Conservation (phyloP, 2,888 invertebrate genomes). For the Amorpha juglandis region DNA sequence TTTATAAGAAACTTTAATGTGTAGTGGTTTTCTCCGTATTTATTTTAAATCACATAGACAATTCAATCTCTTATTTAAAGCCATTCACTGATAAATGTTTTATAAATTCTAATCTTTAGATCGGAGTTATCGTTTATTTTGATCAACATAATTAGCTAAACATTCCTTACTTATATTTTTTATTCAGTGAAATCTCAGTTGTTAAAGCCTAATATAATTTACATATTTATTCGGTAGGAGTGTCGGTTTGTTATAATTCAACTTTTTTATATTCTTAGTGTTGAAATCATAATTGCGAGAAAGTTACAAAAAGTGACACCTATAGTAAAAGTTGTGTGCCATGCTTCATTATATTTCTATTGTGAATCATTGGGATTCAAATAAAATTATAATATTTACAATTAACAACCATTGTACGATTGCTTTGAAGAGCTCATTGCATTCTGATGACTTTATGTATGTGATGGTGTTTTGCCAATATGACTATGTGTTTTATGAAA, state of each 20-base stretch:
- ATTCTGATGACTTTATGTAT: background rate
- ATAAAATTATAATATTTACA: slow-evolving; percentile 15
- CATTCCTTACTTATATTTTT: slow-evolving; percentile 17
- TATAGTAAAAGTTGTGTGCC: slow-evolving; percentile 19
- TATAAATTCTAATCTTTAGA: background rate
- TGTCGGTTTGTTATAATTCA: slow-evolving; percentile 14
- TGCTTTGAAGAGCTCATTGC: background rate
- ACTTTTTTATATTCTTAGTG: slow-evolving; percentile 19
- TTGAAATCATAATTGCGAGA: slow-evolving; percentile 16
- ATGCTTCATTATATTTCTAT: slow-evolving; percentile 17
- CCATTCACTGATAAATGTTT: background rate
- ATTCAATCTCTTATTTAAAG: no score
- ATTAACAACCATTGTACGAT: slow-evolving; percentile 13
- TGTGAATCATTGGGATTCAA: slow-evolving; percentile 13
- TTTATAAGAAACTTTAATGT: background rate
- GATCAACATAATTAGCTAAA: background rate
- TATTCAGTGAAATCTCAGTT: slow-evolving; percentile 15
- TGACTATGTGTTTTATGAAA: background rate
- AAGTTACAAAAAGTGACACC: slow-evolving; percentile 19
- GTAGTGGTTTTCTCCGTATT: background rate
- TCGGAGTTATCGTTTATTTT: background rate
- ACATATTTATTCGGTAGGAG: slow-evolving; percentile 22
- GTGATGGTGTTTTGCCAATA: background rate
- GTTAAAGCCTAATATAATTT: slow-evolving; percentile 9
- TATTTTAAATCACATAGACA: background rate